Evolutionary conservation across 2,888 invertebrate genomes (phyloP).

Genomic region (Chymomyza caudatula): DNA sequence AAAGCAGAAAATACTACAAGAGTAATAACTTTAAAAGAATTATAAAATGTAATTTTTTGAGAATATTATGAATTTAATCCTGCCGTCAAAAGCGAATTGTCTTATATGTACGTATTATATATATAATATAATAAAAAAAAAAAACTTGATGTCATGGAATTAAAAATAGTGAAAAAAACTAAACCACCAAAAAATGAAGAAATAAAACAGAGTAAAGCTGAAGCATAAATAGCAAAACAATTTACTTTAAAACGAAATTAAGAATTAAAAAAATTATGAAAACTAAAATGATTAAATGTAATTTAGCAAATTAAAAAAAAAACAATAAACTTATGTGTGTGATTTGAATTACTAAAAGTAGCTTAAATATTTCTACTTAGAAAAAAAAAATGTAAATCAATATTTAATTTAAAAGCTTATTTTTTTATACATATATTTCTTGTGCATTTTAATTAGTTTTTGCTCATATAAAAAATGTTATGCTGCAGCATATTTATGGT

Average conservation of each 20-base stretch:
- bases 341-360: conserved; percentile 1
- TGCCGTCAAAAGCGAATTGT: conserved; percentile 70
- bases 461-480: neutral
- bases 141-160: conserved; percentile 41
- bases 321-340: conserved; percentile 16
- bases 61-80: conserved; percentile 68
- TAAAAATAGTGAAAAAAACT: conserved; percentile 34
- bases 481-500: conserved; percentile 5
- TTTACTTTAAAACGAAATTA: conserved; percentile 53
- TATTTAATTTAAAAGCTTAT: neutral
- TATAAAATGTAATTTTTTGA: conserved; percentile 57
- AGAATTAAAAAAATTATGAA: neutral
- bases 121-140: conserved; percentile 23
- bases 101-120: conserved; percentile 50
- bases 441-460: neutral
- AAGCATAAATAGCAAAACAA: conserved; percentile 44
- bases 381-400: neutral
- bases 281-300: conserved; percentile 9
- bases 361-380: conserved; percentile 2
- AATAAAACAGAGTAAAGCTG: conserved; percentile 12
- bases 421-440: neutral
- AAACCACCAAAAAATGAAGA: conserved; percentile 36
- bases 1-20: neutral
- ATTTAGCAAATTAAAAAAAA: conserved; percentile 15
- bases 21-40: conserved; percentile 14